Evolutionary conservation across 2,888 invertebrate genomes (phyloP).

Genomic region (Thelaira solivaga): DNA sequence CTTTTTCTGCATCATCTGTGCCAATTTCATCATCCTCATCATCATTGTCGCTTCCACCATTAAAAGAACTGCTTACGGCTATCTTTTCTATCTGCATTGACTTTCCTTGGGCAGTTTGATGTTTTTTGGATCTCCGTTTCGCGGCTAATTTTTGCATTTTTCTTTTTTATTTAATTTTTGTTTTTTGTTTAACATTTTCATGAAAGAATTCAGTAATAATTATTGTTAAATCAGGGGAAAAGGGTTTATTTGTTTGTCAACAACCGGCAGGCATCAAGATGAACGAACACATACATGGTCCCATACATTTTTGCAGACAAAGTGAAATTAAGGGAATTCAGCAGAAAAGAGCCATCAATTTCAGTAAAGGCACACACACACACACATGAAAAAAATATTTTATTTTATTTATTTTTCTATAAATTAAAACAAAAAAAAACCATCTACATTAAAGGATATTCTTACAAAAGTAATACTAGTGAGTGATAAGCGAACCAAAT

Average conservation of each 20-base stretch:
- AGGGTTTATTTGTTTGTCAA: slow-evolving; percentile 58
- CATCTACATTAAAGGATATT: slow-evolving; percentile 64
- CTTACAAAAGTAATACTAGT: slow-evolving; percentile 74
- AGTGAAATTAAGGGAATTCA: neutral
- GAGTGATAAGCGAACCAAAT: slow-evolving; percentile 68
- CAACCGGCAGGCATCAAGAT: slow-evolving; percentile 34
- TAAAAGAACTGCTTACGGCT: neutral
- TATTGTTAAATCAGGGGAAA: slow-evolving; percentile 66
- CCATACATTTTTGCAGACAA: neutral
- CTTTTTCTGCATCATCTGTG: slow-evolving; percentile 22
- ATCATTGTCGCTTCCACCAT: neutral
- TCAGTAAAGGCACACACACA: slow-evolving; percentile 40
- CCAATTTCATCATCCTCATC: slow-evolving; percentile 42
- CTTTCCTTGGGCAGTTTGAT: slow-evolving; percentile 39
- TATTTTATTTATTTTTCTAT: no score
- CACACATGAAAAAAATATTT: no score
- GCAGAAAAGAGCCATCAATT: slow-evolving; percentile 33
- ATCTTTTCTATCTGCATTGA: slow-evolving; percentile 61
- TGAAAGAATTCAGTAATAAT: slow-evolving; percentile 67
- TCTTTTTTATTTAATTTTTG: slow-evolving; percentile 58
- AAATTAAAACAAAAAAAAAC: slow-evolving; percentile 61
- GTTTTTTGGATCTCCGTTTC: slow-evolving; percentile 54
- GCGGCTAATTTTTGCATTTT: slow-evolving; percentile 65
- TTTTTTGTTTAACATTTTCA: slow-evolving; percentile 63
- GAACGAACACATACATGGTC: slow-evolving; percentile 9